Conservation (phyloP, 1,140 invertebrate species). For the Maconellicoccus hirsutus region DNA sequence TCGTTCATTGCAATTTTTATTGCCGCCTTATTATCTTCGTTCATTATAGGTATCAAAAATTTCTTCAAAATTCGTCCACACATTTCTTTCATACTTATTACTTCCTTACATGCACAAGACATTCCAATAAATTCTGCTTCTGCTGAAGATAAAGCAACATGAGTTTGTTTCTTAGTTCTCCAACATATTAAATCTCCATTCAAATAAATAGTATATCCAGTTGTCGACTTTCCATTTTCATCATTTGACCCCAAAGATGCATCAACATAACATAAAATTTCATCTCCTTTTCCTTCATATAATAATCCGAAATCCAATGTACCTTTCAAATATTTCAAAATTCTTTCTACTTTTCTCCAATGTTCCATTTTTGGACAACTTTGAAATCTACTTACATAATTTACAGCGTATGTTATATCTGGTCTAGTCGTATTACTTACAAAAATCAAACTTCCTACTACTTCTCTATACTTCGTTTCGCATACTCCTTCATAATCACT, state of each 20-base stretch:
- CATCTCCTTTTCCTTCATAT: background rate
- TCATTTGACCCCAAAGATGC: conserved; percentile 19
- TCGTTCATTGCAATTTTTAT: too few species aligned
- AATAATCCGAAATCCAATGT: conserved; percentile 30
- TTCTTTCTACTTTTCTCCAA: conserved; percentile 34
- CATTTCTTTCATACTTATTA: too few species aligned
- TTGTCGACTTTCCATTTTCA: conserved; percentile 27
- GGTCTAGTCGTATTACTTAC: conserved; percentile 33
- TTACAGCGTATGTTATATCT: conserved; percentile 36
- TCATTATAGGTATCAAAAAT: too few species aligned
- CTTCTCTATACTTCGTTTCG: conserved; percentile 32
- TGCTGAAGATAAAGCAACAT: conserved; percentile 32
- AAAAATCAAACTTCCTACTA: conserved; percentile 36
- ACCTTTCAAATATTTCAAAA: conserved; percentile 36
- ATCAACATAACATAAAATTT: conserved; percentile 26
- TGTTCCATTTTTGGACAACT: conserved; percentile 31
- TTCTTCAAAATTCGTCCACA: too few species aligned
- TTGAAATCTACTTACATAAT: conserved; percentile 30
- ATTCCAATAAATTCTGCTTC: conserved; percentile 36
- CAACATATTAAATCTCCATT: conserved; percentile 31
- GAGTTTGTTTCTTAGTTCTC: conserved; percentile 32
- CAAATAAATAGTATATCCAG: conserved; percentile 29
- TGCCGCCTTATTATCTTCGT: too few species aligned
- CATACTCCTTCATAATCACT: background rate
- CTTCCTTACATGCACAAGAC: too few species aligned